Base-by-base conservation (phyloP, 2,797 vertebrate species). In the Zonotrichia albicollis region DNA sequence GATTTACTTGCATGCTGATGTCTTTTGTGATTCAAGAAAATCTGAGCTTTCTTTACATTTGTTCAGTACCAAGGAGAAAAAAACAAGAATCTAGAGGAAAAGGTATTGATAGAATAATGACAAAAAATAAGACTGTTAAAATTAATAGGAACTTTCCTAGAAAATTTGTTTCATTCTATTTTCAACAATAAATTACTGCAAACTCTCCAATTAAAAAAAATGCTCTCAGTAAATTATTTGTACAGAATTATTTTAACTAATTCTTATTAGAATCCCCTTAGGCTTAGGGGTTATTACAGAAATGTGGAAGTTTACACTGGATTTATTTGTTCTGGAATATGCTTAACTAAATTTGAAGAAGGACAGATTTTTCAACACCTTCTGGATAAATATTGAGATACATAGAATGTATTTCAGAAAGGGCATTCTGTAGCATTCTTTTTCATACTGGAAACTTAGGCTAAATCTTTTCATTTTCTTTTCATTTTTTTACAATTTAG, bases 191-290 rank as follows among this genome's bases (percentile, higher is more conserved):
- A 40, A 86, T 94, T 89, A 86, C 17, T 57, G 9, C 13, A 88
- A 93, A 80, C 26, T 21, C 32, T 91, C 27, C 16, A 91, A n/a
- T 57, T 91, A 32, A 77, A 92, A 92, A 91, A 89, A 78, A 27
- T 5, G 20, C 16, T 84, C 64, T 85, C 93, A 76, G 16, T 81
- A 83, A 88, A 91, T 64, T 74, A 83, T 94, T 94, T 87, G 36
- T 89, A 93, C 83, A 84, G 45, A 88, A 94, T 76, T 55, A 89
- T 68, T 95, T 90, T 38, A 86, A 72, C 89, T 89, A 93, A 79
- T 73, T 89, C 36, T 80, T 94, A 68, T 66, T 89, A 71, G 46
- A 66, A 64, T 70, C 26, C 85, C 61, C 93, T 90, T 43, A 53
- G 68, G 42, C 25, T 94, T 51, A 93, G 78, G 76, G 55, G 40